Base-by-base conservation (phyloP, 2,113 vertebrate species). In the Himantopus leucocephalus region DNA sequence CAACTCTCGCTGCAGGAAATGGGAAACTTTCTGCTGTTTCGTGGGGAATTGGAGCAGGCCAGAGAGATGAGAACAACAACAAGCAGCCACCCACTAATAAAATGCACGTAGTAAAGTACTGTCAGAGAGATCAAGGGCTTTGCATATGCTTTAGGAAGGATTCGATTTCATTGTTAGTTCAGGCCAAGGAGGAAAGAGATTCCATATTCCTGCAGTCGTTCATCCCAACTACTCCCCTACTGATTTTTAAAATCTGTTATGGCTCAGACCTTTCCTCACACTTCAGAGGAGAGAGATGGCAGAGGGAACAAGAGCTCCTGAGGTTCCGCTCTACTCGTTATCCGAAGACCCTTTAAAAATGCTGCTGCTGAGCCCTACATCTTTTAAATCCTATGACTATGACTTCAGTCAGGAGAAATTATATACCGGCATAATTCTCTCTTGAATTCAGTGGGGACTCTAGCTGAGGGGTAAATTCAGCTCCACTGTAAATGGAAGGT, bases 91-190 rank as follows among this genome's bases (percentile, higher is more conserved):
- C 56, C 41, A 30, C 76, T 83, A 95, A 55, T 84, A 91, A 91
- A 94, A 93, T 14, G 24, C 39, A n/a, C 35, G 72, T n/a, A 85
- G 82, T 86, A 72, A 90, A 90, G 75, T 26, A 53, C 70, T 86
- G 68, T 81, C 60, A 84, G 68, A 74, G 60, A 84, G 83, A 96
- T 87, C 92, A 95, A 94, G 92, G 60, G 80, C 64, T 92, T 74
- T 91, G 70, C 67, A 47, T 73, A 41, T 23, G 39, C 79, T 93
- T 91, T 63, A 88, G 91, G 86, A 95, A 91, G 83, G 88, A 81
- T 92, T 96, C 23, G 8, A 91, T 97, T 94, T 94, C 88, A 81
- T 91, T 84, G 86, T 92, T 77, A 89, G 68, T 88, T 92, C 86
- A 91, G 80, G 83, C 83, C 64, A 87, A 59, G 50, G 6, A 80